Evolutionary conservation across 2,888 invertebrate genomes (phyloP), one percentile per base, ranked within the genome.

Genomic region (Halocaridina rubra): DNA sequence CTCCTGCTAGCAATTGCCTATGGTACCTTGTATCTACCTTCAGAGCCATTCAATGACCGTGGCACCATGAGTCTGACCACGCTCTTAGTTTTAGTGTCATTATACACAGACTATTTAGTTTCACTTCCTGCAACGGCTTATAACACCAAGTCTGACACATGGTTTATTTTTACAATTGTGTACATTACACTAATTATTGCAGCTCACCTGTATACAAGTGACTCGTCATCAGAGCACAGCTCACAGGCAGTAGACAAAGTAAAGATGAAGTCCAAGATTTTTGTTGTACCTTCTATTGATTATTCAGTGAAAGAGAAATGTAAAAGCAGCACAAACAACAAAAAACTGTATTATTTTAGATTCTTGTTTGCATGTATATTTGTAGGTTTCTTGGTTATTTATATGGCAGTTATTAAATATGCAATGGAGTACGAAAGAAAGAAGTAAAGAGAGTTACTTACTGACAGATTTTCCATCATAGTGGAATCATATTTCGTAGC

Each of bases 61-160:
- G 81, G 81, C 27, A 75, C 81, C 19, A 81, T 81, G 81, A 74
- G 74, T 46, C 81, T 81, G 10, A 81, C 81, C 0, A 13, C 81
- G 2, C 64, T 81, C 4, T 13, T 81, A 67, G 81, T 81, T 19
- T 64, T 81, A 22, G 81, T 81, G 74, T 61, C 81, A 5, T 64
- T 81, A 1, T 81, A 75, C 75, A 75, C 81, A 24, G 81, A 81
- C 29, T 72, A 72, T 5, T 64, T 81, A 3, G 29, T 39, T n/a
- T 24, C 32, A 3, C 75, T 81, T 19, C 81, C 81, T 16, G 64
- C 39, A 13, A 81, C 72, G 2, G 33, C 81, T 19, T 81, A 74
- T 53, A 81, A 75, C 75, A 81, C 81, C n/a, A 74, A 75, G 22
- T 29, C 33, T 8, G 75, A 81, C 22, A 61, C 30, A 19, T 81